Conservation (phyloP, 1,140 invertebrate species). For the Alviniconcha marisindica region DNA sequence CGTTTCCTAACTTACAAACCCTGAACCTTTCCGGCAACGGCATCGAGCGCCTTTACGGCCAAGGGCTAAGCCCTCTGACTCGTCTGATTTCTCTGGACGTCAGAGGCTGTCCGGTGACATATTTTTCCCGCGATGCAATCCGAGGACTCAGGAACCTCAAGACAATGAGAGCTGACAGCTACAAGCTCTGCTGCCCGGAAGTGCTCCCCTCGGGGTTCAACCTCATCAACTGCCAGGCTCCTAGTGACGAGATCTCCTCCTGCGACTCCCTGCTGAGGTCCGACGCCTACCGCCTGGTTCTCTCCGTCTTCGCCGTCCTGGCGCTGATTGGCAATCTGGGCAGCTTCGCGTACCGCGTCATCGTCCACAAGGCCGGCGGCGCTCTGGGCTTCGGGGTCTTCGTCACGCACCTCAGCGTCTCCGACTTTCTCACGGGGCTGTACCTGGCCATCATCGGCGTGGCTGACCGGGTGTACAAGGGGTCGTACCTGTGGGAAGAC, state of each 20-base stretch:
- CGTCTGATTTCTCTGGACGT: neutral
- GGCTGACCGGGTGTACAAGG: slow-evolving; percentile 53
- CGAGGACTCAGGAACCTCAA: neutral
- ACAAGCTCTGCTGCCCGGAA: slow-evolving; percentile 22
- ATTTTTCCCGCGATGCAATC: neutral
- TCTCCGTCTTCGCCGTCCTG: slow-evolving; percentile 47
- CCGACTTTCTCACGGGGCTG: slow-evolving; percentile 64
- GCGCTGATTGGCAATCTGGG: slow-evolving; percentile 52
- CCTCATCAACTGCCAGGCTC: neutral
- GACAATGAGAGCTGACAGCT: neutral
- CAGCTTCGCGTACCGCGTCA: slow-evolving; percentile 44
- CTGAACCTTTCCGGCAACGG: slow-evolving; percentile 1
- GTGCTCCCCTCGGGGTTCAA: neutral
- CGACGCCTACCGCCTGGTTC: slow-evolving; percentile 25
- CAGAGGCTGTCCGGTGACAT: neutral
- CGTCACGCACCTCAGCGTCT: slow-evolving; percentile 54
- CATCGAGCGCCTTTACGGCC: neutral
- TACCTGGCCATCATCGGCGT: slow-evolving; percentile 61
- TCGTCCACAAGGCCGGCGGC: slow-evolving; percentile 9
- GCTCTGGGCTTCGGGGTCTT: slow-evolving; percentile 36
- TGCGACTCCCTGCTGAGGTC: slow-evolving; percentile 1
- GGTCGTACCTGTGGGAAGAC: slow-evolving; percentile 53
- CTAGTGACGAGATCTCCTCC: slow-evolving; percentile 1
- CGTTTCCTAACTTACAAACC: neutral
- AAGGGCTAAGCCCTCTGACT: neutral